Base-by-base conservation (phyloP, 2,113 vertebrate genomes). In the Petroica traversi region DNA sequence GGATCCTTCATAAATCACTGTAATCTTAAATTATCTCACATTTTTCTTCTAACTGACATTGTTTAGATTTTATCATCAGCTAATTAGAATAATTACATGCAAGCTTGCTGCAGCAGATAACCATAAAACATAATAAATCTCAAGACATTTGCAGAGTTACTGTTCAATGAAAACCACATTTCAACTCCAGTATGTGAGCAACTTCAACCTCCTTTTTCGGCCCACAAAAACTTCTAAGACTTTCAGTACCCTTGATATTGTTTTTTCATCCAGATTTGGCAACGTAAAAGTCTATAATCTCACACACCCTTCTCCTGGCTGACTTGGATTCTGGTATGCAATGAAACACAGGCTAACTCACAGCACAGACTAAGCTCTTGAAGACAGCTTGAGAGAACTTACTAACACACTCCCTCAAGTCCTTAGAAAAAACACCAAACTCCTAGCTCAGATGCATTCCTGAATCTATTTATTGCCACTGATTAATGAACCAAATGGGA, bases 31-130 rank as follows among this genome's bases (percentile, higher is more conserved):
- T 82, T 55, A 87, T 92, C 76, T 77, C 1, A 0, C 82, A 78
- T 94, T 95, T 90, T 93, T 52, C 75, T 88, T 59, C 68, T 83
- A 91, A 90, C 78, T 85, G 75, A 76, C 2, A 0, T 52, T 63
- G 81, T 92, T 93, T 80, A 96, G 94, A 88, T 96, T 93, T 92
- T 96, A 95, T 97, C 92, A 88, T 18, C 63, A 77, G 75, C 82
- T 79, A 92, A 95, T 95, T 86, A 94, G 79, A 90, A 96, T 93
- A 95, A 96, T 92, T 88, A 94, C 64, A 95, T 22, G 78, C 92
- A 77, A 83, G 62, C 46, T 73, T 67, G 34, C 45, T 88, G 85
- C 79, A 71, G 82, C 64, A 95, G 75, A 90, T 64, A 90, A 77
- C 72, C 59, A 55, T 52, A 88, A 86, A 88, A 46, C 45, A 64